Evolutionary conservation across 2,113 vertebrate species (phyloP).

Genomic region (Nesoenas mayeri): DNA sequence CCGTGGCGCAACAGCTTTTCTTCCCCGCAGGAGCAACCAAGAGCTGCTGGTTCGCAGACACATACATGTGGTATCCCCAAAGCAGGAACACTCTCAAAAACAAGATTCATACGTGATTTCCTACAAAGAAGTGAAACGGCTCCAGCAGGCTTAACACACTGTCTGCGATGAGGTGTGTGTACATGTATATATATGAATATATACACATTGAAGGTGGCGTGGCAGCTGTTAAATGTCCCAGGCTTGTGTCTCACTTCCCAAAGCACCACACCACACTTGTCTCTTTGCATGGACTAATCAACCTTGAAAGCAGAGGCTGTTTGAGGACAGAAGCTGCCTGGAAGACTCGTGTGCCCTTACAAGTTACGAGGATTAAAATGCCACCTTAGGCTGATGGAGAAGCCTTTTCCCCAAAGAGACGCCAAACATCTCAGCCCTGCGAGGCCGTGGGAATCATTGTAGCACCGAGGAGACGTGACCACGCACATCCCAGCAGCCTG

Average conservation of each 20-base stretch:
- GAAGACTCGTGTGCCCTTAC: not conserved
- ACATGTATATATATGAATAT: fast-evolving
- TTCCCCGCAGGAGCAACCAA: not conserved
- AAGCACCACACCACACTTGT: not conserved
- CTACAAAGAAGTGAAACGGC: not conserved
- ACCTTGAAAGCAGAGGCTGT: not conserved
- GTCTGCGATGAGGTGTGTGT: not conserved
- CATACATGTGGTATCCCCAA: fast-evolving
- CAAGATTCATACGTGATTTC: not conserved
- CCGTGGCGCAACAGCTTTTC: not conserved
- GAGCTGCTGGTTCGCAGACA: not conserved
- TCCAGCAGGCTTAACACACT: not conserved
- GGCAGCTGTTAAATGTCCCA: not conserved
- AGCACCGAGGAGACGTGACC: not conserved
- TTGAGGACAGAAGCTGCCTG: not conserved
- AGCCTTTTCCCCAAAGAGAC: not conserved
- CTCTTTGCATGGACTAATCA: not conserved
- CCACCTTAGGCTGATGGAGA: not conserved
- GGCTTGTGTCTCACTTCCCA: not conserved
- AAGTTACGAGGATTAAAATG: not conserved
- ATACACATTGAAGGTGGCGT: not conserved
- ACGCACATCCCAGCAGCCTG: not conserved
- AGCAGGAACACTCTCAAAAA: not conserved
- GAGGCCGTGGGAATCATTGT: fast-evolving
- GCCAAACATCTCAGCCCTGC: not conserved